Evolutionary conservation across 2,888 invertebrate genomes (phyloP).

Genomic region (Cheilosia vernalis): DNA sequence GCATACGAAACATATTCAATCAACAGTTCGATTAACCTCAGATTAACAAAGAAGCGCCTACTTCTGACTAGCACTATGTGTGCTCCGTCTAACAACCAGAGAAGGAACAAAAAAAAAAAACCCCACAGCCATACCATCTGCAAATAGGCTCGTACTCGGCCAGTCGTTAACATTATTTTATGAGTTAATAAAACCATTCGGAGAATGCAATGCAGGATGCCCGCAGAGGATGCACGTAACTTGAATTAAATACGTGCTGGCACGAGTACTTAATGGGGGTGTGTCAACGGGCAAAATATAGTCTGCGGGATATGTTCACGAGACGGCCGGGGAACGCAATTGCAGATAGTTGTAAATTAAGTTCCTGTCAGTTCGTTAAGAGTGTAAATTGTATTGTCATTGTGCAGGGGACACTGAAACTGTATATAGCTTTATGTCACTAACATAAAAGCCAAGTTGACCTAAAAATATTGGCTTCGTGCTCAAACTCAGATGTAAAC

Average conservation of each 20-base stretch:
- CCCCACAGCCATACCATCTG: slow-evolving; percentile 34
- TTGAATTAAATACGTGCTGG: slow-evolving; percentile 55
- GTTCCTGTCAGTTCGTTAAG: slow-evolving; percentile 36
- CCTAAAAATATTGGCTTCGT: not conserved
- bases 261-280: slow-evolving; percentile 27
- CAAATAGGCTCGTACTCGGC: slow-evolving; percentile 30
- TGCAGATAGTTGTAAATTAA: slow-evolving; percentile 25
- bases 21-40: slow-evolving; percentile 65
- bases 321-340: not conserved
- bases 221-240: slow-evolving; percentile 13
- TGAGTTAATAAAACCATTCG: slow-evolving; percentile 51
- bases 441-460: not conserved
- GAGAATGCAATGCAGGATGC: slow-evolving; percentile 17
- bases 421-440: slow-evolving; percentile 6
- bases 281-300: slow-evolving; percentile 27
- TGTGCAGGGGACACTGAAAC: slow-evolving; percentile 1
- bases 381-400: slow-evolving; percentile 41
- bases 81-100: not conserved
- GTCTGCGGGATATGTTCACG: slow-evolving; percentile 20
- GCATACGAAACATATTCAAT: slow-evolving; percentile 57
- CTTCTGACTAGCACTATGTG: slow-evolving; percentile 2
- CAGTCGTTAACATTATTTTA: slow-evolving; percentile 63
- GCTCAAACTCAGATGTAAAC: slow-evolving; percentile 3
- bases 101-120: not conserved
- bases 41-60: slow-evolving; percentile 43